These are phyloP conservation scores for Oreotrochilus melanogaster DNA, from an alignment of 2,113 vertebrate genomes.

Conservation along the genomic window DNA sequence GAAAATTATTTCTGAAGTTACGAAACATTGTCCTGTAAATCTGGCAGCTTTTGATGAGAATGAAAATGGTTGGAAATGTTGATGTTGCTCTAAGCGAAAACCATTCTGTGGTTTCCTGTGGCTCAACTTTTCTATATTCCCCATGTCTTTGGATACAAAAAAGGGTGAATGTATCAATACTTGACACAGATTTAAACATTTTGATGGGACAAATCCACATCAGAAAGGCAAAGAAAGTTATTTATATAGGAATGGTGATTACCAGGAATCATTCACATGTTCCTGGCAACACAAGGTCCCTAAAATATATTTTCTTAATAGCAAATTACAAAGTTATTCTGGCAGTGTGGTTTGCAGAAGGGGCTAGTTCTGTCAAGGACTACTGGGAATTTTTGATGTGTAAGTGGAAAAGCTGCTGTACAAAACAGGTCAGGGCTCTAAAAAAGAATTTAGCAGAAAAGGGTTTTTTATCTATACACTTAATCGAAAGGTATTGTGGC, in stretches of 20 bases:
- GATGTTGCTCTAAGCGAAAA: background rate
- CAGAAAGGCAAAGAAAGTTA: background rate
- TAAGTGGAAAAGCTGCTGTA: background rate
- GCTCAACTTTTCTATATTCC: background rate
- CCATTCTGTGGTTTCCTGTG: background rate
- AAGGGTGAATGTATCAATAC: background rate
- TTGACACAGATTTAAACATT: background rate
- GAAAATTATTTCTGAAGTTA: background rate
- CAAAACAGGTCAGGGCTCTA: background rate
- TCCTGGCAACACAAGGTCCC: background rate
- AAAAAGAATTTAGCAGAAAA: background rate
- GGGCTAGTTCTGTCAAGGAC: background rate
- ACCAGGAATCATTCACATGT: background rate
- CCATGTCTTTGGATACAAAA: too few relatives aligned
- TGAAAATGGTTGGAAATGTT: background rate
- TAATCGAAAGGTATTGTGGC: background rate
- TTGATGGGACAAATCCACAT: background rate
- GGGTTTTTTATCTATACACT: background rate
- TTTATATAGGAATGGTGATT: background rate
- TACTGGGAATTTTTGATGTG: background rate
- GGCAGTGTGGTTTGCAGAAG: background rate
- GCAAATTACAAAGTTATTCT: background rate
- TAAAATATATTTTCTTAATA: background rate
- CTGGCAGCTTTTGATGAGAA: background rate
- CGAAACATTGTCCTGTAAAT: background rate